These are phyloP conservation scores for Archaeoteleia sp. DNA, from an alignment of 2,888 invertebrate species.

Conservation along the genomic window DNA sequence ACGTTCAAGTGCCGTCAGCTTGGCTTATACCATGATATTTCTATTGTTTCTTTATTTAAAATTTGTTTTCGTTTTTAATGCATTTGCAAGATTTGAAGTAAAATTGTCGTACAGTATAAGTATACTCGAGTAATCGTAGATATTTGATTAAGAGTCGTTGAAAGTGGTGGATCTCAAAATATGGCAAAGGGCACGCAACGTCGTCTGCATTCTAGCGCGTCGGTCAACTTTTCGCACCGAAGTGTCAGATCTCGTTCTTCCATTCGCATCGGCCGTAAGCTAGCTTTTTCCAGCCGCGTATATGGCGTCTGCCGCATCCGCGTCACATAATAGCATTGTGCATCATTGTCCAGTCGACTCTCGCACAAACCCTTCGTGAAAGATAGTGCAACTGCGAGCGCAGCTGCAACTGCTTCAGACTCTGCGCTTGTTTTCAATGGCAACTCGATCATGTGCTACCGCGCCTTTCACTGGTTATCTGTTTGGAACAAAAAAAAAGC, in stretches of 20 bases:
- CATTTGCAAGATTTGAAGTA: conserved; percentile 74
- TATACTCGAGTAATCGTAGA: conserved; percentile 74
- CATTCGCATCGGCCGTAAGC: too few relatives aligned
- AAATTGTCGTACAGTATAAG: conserved; percentile 74
- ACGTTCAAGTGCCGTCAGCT: conserved; percentile 67
- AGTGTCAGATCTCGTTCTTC: too few relatives aligned
- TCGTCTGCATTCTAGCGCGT: not conserved
- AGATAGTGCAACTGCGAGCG: not conserved
- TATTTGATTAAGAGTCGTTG: conserved; percentile 68
- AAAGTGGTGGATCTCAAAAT: conserved; percentile 73
- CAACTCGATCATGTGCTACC: not conserved
- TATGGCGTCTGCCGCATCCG: too few relatives aligned
- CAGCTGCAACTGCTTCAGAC: not conserved
- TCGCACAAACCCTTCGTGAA: not conserved
- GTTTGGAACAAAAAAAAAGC: not conserved
- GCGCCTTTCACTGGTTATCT: not conserved
- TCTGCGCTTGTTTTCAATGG: conserved; percentile 1
- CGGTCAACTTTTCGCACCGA: too few relatives aligned
- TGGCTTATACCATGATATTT: conserved; percentile 72
- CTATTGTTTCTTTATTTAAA: conserved; percentile 69
- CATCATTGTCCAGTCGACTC: not conserved
- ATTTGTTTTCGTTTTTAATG: conserved; percentile 70
- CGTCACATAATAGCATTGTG: not conserved
- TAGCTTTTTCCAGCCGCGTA: too few relatives aligned
- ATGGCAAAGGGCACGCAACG: conserved; percentile 62